phyloP scores from a whole-genome alignment of 2,797 vertebrate species.

The Apodemus agrarius region DNA sequence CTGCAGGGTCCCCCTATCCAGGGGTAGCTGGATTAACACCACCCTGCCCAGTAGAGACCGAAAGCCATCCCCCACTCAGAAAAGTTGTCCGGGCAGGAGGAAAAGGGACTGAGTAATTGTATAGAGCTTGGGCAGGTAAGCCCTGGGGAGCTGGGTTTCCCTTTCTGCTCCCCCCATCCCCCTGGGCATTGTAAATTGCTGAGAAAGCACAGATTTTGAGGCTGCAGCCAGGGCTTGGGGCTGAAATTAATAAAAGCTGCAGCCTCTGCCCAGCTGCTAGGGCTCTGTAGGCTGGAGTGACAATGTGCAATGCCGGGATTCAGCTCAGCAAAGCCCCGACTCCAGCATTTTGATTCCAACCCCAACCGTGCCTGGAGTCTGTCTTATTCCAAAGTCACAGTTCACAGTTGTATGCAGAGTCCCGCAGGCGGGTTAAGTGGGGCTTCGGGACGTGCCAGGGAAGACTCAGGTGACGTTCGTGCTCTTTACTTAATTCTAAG shows the following conservation, averaged over 20 bases:
- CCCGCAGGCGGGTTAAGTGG: not conserved
- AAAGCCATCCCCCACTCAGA: not conserved
- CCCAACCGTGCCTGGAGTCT: not conserved
- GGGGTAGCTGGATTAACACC: not conserved
- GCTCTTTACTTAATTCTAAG: not conserved
- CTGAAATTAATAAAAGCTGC: not conserved
- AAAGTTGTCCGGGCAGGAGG: slow-evolving; percentile 68
- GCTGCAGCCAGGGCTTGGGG: not conserved
- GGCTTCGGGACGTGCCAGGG: not conserved
- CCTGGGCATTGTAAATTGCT: not conserved
- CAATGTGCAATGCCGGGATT: not conserved
- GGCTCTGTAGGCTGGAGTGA: not conserved
- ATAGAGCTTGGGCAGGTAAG: not conserved
- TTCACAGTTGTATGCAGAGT: not conserved
- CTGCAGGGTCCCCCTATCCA: fast-evolving
- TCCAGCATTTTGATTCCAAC: not conserved
- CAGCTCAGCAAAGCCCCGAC: not conserved
- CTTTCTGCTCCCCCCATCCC: not conserved
- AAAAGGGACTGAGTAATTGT: not conserved
- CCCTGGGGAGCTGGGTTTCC: not conserved
- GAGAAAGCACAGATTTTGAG: not conserved
- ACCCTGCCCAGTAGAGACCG: not conserved
- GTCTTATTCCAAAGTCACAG: not conserved
- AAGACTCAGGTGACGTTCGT: not conserved
- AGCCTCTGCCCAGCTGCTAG: not conserved